Base-by-base conservation (phyloP, 2,113 vertebrate species). In the Ia io region DNA sequence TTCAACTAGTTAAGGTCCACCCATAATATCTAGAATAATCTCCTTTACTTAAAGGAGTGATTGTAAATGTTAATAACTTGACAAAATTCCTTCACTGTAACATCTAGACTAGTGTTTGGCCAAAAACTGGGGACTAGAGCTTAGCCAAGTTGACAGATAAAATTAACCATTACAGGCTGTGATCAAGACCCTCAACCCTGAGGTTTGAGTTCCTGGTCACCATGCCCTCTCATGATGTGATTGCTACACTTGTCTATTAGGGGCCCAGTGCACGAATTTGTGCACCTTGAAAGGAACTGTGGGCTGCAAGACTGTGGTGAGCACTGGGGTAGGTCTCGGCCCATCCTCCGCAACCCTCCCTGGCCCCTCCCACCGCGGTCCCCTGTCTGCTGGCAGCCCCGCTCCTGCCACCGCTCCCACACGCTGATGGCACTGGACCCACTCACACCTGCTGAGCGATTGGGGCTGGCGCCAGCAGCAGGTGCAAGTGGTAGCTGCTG, bases 401-500 rank as follows among this genome's bases (percentile, higher is more conserved):
- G 23, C 59, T 61, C 9, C 59, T 61, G 23, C 59, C 25, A 11
- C 59, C 9, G 1, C 59, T 9, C 25, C 9, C 59, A 61, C 25
- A 12, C 0, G 25, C 25, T 61, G 59, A 61, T 4, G 4, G 59
- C 3, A 3, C 23, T 8, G 22, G 56, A 10, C 23, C 56, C 0
- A 1, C 22, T 59, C 23, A 23, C 56, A 59, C 23, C 22, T 61
- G 59, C 25, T 25, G 23, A 61, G 23, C 11, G 23, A 61, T 12
- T 11, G 10, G 25, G 59, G 59, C 59, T 61, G 59, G 25, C 4
- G 4, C 59, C 25, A 61, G 59, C 59, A 61, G 25, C 1, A 4
- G 9, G 59, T 61, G 25, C 9, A 61, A 61, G 59, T 61, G 59
- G 23, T 61, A 25, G 59, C 23, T 61, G 23, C 1, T 28, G 59